A percentile compares a stretch with the other conserved stretches of the same genome.
Evolutionary conservation across 1,140 invertebrate genomes (phyloP).

Genomic region (Mycetomoellerius zeteki): DNA sequence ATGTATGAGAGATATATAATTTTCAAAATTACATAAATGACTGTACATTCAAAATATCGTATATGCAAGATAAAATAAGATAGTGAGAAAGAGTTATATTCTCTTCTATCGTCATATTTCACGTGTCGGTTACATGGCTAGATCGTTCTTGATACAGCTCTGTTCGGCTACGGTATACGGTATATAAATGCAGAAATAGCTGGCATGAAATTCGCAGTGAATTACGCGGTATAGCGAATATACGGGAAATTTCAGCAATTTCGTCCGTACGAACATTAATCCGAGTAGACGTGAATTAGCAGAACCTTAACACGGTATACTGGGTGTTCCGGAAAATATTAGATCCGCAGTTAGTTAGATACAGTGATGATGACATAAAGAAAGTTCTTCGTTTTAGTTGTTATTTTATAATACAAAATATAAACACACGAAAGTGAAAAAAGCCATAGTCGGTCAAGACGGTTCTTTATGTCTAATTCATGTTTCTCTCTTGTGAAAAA

Average conservation of each 20-base stretch:
- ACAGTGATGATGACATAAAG: neutral
- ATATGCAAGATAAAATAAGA: neutral
- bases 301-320: conserved; percentile 34
- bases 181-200: conserved; percentile 48
- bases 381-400: neutral
- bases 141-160: conserved; percentile 30
- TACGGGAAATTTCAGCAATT: conserved; percentile 56
- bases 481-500: neutral
- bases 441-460: no score
- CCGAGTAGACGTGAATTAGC: conserved; percentile 41
- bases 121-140: conserved; percentile 9
- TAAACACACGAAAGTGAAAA: no score
- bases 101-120: conserved; percentile 5
- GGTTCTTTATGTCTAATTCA: no score
- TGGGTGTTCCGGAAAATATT: conserved; percentile 25
- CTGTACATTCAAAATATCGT: neutral
- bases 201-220: conserved; percentile 46
- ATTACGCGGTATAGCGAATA: conserved; percentile 52
- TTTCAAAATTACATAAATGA: neutral
- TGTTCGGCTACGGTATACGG: neutral
- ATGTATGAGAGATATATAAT: neutral
- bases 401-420: neutral
- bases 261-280: conserved; percentile 36
- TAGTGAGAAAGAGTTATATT: conserved; percentile 20
- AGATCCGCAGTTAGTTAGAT: neutral